phyloP scores from a whole-genome alignment of 2,113 vertebrate species.

The Malurus alboscapulatus region DNA sequence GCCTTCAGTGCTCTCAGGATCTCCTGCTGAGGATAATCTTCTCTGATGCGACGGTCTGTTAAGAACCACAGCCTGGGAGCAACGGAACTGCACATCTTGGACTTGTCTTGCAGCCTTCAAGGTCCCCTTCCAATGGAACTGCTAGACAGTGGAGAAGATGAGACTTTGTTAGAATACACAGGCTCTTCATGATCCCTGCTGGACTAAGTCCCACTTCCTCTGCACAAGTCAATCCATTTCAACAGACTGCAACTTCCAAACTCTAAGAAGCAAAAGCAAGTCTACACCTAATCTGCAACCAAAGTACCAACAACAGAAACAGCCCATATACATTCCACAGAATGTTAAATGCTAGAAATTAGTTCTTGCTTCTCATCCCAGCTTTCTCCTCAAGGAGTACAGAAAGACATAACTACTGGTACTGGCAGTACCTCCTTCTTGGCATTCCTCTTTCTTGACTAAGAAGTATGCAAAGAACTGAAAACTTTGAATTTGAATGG shows the following conservation, averaged over 20 bases:
- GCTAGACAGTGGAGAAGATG: slow-evolving; percentile 49
- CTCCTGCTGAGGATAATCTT: slow-evolving; percentile 83
- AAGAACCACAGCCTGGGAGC: slow-evolving; percentile 81
- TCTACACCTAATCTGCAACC: not conserved
- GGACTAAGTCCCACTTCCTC: not conserved
- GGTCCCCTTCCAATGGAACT: slow-evolving; percentile 37
- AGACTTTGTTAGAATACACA: slow-evolving; percentile 19
- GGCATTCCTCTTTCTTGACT: not conserved
- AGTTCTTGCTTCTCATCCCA: not conserved
- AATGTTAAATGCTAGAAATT: not conserved
- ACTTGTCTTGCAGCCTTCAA: slow-evolving; percentile 45
- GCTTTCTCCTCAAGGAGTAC: not conserved
- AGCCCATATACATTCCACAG: not conserved
- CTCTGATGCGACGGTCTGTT: slow-evolving; percentile 82
- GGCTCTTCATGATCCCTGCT: not conserved
- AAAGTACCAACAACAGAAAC: not conserved
- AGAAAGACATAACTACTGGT: not conserved
- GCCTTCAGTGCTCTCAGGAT: slow-evolving; percentile 79
- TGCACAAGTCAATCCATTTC: not conserved
- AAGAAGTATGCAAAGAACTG: not conserved
- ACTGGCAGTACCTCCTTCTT: not conserved
- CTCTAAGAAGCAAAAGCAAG: not conserved
- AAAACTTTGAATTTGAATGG: not conserved
- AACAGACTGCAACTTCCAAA: not conserved
- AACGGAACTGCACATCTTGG: slow-evolving; percentile 82